Percentiles rank a stretch among this genome's conserved stretches.
Evolutionary conservation across 2,797 vertebrate species (phyloP).

Genomic region (Sebastes nivosus): DNA sequence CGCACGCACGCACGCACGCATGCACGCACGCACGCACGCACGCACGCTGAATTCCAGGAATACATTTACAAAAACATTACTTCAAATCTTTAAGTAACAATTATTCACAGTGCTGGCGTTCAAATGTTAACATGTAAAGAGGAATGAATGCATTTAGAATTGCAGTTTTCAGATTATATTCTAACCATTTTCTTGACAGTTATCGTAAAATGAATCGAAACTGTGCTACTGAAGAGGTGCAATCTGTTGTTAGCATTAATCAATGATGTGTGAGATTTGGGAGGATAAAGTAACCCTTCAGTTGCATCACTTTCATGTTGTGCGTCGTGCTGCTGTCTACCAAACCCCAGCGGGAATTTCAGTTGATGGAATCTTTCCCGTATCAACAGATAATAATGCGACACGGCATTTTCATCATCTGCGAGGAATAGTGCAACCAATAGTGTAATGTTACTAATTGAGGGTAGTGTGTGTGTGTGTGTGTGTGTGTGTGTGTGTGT

Average conservation of each 20-base stretch:
- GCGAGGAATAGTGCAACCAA: not conserved
- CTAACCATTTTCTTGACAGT: not conserved
- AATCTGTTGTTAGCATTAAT: not conserved
- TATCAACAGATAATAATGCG: not conserved
- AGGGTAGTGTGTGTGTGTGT: not conserved
- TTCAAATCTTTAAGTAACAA: not conserved
- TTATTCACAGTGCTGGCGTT: no score
- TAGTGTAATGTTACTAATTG: not conserved
- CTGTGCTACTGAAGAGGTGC: not conserved
- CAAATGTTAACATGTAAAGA: not conserved
- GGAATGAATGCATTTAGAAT: not conserved
- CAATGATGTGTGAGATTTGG: not conserved
- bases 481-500: not conserved
- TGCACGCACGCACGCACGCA: not conserved
- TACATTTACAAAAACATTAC: not conserved
- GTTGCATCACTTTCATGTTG: not conserved
- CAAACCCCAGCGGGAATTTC: not conserved
- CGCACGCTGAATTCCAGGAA: not conserved
- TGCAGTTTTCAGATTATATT: not conserved
- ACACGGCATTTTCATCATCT: conserved; percentile 6
- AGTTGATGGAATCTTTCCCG: not conserved
- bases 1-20: not conserved
- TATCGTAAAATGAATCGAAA: not conserved
- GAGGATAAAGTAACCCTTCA: not conserved
- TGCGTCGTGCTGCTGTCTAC: not conserved